Conservation (phyloP, 2,113 vertebrate genomes). For the Eudorcas thomsonii region DNA sequence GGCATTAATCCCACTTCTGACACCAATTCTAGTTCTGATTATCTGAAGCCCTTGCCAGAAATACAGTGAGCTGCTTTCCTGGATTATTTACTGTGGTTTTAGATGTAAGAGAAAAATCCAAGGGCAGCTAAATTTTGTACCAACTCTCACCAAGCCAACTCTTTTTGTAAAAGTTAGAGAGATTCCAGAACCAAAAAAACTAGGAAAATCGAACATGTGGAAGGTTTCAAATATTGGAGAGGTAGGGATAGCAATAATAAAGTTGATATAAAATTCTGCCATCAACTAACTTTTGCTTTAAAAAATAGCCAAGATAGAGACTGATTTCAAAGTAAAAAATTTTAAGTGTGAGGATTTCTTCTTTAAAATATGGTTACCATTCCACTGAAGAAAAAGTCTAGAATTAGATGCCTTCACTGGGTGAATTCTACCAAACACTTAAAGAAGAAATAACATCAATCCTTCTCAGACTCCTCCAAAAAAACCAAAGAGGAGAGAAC, state of each 20-base stretch:
- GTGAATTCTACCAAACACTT: background rate
- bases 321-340: background rate
- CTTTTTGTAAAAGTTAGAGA: background rate
- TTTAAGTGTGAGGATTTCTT: conserved; percentile 1
- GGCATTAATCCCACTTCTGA: background rate
- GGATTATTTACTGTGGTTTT: background rate
- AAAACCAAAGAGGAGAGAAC: background rate
- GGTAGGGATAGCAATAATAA: background rate
- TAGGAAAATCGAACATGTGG: background rate
- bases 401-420: background rate
- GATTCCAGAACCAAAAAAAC: background rate
- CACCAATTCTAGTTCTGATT: background rate
- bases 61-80: background rate
- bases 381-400: background rate
- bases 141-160: background rate
- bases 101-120: background rate
- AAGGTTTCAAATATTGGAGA: background rate
- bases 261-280: background rate
- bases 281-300: background rate
- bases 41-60: background rate
- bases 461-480: background rate
- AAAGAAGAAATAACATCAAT: background rate
- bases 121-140: background rate
- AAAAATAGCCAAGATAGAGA: background rate
- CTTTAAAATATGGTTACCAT: background rate